Evolutionary conservation across 2,888 invertebrate genomes (phyloP), one percentile per base, ranked within the genome.

Genomic region (Beris morrisii): DNA sequence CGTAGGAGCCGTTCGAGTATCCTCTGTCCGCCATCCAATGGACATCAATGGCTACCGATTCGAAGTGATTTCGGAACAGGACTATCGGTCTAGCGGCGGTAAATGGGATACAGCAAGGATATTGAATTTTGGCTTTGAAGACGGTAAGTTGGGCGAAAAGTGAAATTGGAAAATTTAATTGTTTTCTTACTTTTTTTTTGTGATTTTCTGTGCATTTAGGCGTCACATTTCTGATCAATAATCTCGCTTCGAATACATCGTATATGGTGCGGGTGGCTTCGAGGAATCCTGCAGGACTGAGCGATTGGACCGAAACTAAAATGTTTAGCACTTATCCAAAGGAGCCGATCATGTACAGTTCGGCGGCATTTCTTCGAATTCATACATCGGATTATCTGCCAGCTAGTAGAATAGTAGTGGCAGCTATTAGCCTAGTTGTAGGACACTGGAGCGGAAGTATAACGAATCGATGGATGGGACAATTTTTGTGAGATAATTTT

Each of bases 211-310:
- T 38, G 38, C 1, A 32, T 32, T 28, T 64, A 84, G 84, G 82
- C 66, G 82, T 81, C 66, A 82, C 80, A 61, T 84, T 84, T 73
- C 76, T 81, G 4, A 74, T 86, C 50, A 78, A 77, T 13, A 78
- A 82, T 59, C 75, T 86, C 50, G 76, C 79, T 28, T 78, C 80
- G 32, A 80, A 83, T 70, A 84, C 84, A 3, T 80, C 79, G 43
- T 86, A 86, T 72, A 78, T 83, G 66, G 79, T 85, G 68, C 77
- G 83, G 59, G 85, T 83, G 1, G 85, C 86, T 38, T 82, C 85
- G 3, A 80, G 79, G 64, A 86, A 86, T 73, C 75, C 79, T 22
- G 86, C 85, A 9, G 85, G 86, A n/a, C 75, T 82, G 64, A 81
- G 81, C 69, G 79, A 80, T 70, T 81, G 75, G 70, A 79, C 79